Evolutionary conservation across 2,888 invertebrate genomes (phyloP).

Genomic region (Dicranocentrus wangi): DNA sequence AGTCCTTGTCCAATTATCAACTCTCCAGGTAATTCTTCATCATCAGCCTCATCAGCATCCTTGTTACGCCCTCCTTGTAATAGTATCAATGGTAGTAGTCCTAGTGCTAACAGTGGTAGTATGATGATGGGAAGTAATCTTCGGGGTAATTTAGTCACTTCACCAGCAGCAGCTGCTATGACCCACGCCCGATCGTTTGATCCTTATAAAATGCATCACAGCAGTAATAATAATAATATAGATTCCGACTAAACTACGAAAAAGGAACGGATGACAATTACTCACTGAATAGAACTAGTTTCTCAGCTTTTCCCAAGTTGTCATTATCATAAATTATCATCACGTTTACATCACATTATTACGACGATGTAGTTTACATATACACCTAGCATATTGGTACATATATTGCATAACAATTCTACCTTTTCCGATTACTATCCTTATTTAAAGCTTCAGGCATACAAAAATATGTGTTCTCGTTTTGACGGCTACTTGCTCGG

Average conservation of each 20-base stretch:
- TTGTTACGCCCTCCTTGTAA: conserved; percentile 43
- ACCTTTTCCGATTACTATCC: too few relatives aligned
- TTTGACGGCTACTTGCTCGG: too few relatives aligned
- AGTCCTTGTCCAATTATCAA: conserved; percentile 63
- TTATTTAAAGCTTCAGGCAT: too few relatives aligned
- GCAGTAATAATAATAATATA: conserved; percentile 38
- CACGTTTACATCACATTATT: conserved; percentile 23
- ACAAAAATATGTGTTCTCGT: too few relatives aligned
- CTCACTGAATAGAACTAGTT: conserved; percentile 42
- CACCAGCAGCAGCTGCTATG: conserved; percentile 39
- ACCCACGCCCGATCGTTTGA: conserved; percentile 66
- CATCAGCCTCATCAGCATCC: conserved; percentile 63
- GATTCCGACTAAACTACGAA: conserved; percentile 41
- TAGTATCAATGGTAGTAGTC: conserved; percentile 44
- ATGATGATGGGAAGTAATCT: conserved; percentile 38
- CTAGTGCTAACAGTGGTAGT: conserved; percentile 40
- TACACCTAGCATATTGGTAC: too few relatives aligned
- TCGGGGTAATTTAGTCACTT: conserved; percentile 51
- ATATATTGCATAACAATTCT: conserved; percentile 16
- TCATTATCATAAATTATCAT: conserved; percentile 57
- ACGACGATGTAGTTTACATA: too few relatives aligned
- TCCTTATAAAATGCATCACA: conserved; percentile 56
- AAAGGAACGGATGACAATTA: neutral
- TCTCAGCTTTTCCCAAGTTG: conserved; percentile 54
- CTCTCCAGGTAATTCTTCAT: conserved; percentile 64